These are phyloP conservation scores for Ailuropoda melanoleuca DNA, from an alignment of 2,113 vertebrate genomes.

Conservation along the genomic window DNA sequence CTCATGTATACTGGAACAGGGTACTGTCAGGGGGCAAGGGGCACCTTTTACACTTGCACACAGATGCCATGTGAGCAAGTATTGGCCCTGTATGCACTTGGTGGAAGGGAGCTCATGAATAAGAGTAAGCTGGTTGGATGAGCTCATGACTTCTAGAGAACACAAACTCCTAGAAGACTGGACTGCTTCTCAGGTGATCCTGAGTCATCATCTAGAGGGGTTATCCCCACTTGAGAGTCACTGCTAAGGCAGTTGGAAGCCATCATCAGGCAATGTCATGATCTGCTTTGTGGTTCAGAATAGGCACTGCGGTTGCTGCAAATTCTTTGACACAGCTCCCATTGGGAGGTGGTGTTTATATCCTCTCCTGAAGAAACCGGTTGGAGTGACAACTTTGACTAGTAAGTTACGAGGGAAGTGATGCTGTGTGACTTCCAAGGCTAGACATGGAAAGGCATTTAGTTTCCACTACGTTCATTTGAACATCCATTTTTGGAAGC, in stretches of 20 bases:
- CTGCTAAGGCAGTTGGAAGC: not conserved
- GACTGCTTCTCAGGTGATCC: not conserved
- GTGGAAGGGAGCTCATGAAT: not conserved
- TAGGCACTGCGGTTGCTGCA: not conserved
- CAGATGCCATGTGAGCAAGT: not conserved
- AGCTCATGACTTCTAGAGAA: not conserved
- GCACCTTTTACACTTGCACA: not conserved
- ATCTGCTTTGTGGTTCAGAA: not conserved
- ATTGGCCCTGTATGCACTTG: not conserved
- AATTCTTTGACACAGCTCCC: not conserved
- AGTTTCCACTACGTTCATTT: not conserved
- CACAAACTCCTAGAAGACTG: not conserved
- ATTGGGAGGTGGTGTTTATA: not conserved
- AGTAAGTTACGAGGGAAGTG: not conserved
- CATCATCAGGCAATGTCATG: not conserved
- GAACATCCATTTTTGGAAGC: not conserved
- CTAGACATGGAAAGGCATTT: not conserved
- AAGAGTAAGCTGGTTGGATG: not conserved
- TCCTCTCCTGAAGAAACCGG: not conserved
- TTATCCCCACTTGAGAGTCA: not conserved
- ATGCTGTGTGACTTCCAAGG: not conserved
- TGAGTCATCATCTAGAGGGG: not conserved
- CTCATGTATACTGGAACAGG: not conserved
- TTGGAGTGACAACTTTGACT: not conserved
- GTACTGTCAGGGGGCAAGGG: not conserved